Conservation (phyloP, 2,797 vertebrate genomes). For the Chaetophractus vellerosus region DNA sequence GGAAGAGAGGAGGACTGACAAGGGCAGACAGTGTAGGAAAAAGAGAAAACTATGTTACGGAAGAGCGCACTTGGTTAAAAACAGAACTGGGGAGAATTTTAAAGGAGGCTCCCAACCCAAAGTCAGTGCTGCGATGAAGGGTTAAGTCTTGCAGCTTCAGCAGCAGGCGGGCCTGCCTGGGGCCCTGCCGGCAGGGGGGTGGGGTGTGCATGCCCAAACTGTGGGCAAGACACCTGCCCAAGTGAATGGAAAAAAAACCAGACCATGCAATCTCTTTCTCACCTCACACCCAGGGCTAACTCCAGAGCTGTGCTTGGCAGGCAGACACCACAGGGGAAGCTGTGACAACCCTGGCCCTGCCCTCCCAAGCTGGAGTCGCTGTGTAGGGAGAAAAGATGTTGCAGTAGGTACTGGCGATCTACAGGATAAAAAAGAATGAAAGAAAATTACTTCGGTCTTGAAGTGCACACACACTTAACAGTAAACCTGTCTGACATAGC, state of each 20-base stretch:
- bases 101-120: slow-evolving; percentile 89
- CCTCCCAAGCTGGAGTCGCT: slow-evolving; percentile 95
- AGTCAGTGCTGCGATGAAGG: slow-evolving; percentile 85
- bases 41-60: slow-evolving; percentile 84
- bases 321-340: slow-evolving; percentile 94
- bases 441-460: slow-evolving; percentile 93
- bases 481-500: slow-evolving; percentile 90
- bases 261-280: slow-evolving; percentile 95
- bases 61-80: slow-evolving; percentile 87
- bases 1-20: slow-evolving; percentile 73
- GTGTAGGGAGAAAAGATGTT: slow-evolving; percentile 95
- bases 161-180: slow-evolving; percentile 87
- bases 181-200: slow-evolving; percentile 84
- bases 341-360: slow-evolving; percentile 94
- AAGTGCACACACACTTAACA: slow-evolving; percentile 92
- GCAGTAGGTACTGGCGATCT: slow-evolving; percentile 95
- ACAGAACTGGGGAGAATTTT: slow-evolving; percentile 87
- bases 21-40: slow-evolving; percentile 81
- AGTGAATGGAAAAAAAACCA: slow-evolving; percentile 90
- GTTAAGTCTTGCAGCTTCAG: slow-evolving; percentile 87
- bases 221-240: slow-evolving; percentile 90
- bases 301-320: slow-evolving; percentile 94
- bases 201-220: slow-evolving; percentile 88
- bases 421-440: slow-evolving; percentile 94
- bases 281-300: slow-evolving; percentile 95